Evolutionary conservation across 2,888 invertebrate genomes (phyloP).

Genomic region (Entomobrya multifasciata): DNA sequence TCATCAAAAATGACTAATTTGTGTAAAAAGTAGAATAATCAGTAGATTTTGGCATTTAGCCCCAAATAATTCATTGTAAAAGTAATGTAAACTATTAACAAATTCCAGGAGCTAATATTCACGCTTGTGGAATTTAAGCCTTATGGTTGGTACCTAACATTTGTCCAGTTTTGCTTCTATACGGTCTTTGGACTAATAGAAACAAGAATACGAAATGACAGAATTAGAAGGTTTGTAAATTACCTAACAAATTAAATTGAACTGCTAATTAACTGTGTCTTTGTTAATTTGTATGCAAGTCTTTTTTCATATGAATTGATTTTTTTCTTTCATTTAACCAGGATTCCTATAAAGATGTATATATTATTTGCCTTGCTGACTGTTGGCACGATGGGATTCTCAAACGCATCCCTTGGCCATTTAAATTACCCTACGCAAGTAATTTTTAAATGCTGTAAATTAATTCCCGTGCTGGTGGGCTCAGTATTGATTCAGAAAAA

Average conservation of each 20-base stretch:
- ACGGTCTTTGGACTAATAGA: constrained; percentile 90
- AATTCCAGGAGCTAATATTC: constrained; percentile 91
- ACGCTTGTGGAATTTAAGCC: constrained; percentile 93
- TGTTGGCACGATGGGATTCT: constrained; percentile 97
- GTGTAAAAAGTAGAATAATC: too few species aligned
- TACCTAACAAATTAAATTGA: background rate
- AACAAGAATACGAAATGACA: constrained; percentile 84
- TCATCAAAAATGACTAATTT: too few species aligned
- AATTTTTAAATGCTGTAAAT: constrained; percentile 97
- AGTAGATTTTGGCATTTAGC: background rate
- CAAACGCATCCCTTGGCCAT: constrained; percentile 95
- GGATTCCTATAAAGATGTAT: constrained; percentile 92
- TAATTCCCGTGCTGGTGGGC: constrained; percentile 96
- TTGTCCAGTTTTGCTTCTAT: constrained; percentile 95
- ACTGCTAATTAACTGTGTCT: background rate
- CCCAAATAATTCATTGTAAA: background rate
- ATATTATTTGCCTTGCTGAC: constrained; percentile 91
- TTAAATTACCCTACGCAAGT: constrained; percentile 96
- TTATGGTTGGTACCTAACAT: constrained; percentile 93
- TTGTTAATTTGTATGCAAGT: background rate
- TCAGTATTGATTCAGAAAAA: constrained; percentile 96
- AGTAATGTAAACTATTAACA: background rate
- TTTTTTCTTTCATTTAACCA: constrained; percentile 82
- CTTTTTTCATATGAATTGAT: constrained; percentile 48
- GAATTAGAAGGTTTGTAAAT: constrained; percentile 81